Evolutionary conservation across 2,888 invertebrate species (phyloP).

Genomic region (Acanthopleura granulata): DNA sequence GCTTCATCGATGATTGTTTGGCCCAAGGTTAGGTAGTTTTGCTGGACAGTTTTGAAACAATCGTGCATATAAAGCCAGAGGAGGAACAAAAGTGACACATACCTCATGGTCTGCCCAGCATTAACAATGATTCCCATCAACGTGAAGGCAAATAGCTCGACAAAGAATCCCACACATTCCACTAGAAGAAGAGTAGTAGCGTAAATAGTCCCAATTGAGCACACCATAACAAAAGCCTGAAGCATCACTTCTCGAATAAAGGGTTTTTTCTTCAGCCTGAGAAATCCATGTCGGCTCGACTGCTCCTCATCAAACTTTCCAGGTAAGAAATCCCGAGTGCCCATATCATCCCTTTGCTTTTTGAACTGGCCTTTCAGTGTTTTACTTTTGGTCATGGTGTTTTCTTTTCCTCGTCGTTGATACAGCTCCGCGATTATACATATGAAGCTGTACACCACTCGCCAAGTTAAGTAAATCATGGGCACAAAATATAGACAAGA

Average conservation of each 20-base stretch:
- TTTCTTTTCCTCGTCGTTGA: slow-evolving; percentile 2
- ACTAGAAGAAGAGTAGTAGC: slow-evolving; percentile 33
- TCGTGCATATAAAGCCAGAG: slow-evolving; percentile 40
- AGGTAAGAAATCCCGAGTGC: slow-evolving; percentile 5
- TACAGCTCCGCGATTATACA: slow-evolving; percentile 12
- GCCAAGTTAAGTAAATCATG: neutral
- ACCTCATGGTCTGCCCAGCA: slow-evolving; percentile 27
- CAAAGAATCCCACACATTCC: slow-evolving; percentile 36
- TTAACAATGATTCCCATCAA: slow-evolving; percentile 38
- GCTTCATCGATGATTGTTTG: slow-evolving; percentile 29
- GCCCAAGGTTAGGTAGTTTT: slow-evolving; percentile 45
- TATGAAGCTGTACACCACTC: slow-evolving; percentile 17
- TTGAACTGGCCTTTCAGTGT: neutral
- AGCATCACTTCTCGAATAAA: neutral
- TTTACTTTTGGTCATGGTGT: neutral
- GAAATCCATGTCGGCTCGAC: neutral
- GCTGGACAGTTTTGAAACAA: slow-evolving; percentile 42
- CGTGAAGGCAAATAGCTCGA: slow-evolving; percentile 34
- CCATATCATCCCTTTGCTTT: slow-evolving; percentile 7
- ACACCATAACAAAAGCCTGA: neutral
- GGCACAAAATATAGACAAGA: slow-evolving; percentile 8
- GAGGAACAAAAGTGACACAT: slow-evolving; percentile 36
- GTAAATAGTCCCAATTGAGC: neutral
- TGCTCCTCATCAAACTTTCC: neutral
- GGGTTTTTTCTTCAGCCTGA: neutral